Evolutionary conservation across 2,888 invertebrate species (phyloP).

Genomic region (Drosophila seclusa): DNA sequence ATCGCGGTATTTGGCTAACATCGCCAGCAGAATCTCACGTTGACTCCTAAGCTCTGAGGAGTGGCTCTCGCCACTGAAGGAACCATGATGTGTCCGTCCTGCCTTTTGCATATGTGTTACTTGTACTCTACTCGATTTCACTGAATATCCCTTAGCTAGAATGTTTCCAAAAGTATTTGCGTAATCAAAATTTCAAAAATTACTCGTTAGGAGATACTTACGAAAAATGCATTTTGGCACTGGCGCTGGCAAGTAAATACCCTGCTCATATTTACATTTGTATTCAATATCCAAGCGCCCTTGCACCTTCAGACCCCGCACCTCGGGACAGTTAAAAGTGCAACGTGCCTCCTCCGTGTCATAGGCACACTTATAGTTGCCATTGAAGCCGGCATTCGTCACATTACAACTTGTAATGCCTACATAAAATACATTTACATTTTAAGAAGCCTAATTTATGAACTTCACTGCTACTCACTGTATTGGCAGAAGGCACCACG

Average conservation of each 20-base stretch:
- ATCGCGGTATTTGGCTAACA: constrained; percentile 75
- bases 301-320: constrained; percentile 87
- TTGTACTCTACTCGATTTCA: constrained; percentile 47
- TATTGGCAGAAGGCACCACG: constrained; percentile 84
- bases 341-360: constrained; percentile 88
- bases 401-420: constrained; percentile 86
- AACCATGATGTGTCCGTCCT: constrained; percentile 43
- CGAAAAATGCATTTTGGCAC: constrained; percentile 90
- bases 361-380: constrained; percentile 90
- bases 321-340: constrained; percentile 88
- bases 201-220: constrained; percentile 80
- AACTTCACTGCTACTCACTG: constrained; percentile 58
- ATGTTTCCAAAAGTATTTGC: background rate
- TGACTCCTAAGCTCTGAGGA: constrained; percentile 65
- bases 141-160: constrained; percentile 66
- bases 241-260: constrained; percentile 88
- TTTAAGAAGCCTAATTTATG: background rate
- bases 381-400: constrained; percentile 89
- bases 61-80: constrained; percentile 50
- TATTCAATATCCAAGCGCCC: constrained; percentile 87
- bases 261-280: constrained; percentile 88
- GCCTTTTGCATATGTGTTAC: constrained; percentile 29
- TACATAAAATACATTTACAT: background rate
- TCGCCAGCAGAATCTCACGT: constrained; percentile 66
- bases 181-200: background rate